Conservation (phyloP, 2,113 vertebrate species). For the Apeltes quadracus region DNA sequence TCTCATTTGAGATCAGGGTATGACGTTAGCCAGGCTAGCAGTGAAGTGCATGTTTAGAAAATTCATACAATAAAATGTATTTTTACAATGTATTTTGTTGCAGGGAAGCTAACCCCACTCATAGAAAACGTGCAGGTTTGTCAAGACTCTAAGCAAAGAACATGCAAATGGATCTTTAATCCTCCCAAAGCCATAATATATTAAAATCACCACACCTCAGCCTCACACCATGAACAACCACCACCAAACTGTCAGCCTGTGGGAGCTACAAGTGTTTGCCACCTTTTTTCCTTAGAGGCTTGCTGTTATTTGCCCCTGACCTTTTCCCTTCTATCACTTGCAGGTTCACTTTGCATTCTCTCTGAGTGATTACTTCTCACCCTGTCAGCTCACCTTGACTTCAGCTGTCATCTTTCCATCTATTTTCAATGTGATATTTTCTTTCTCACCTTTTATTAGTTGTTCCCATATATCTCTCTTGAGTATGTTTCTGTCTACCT, state of each 20-base stretch:
- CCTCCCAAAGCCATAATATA: neutral
- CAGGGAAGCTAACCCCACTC: neutral
- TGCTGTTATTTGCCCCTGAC: conserved; percentile 62
- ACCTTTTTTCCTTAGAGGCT: conserved; percentile 47
- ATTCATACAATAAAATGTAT: conserved; percentile 6
- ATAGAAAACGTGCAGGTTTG: neutral
- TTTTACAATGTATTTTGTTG: neutral
- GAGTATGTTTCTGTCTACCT: conserved; percentile 34
- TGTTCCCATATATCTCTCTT: conserved; percentile 60
- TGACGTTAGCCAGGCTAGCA: too few relatives aligned
- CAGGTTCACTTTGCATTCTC: conserved; percentile 69
- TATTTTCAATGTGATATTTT: conserved; percentile 71
- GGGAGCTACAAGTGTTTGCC: conserved; percentile 25
- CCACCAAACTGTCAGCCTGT: conserved; percentile 34
- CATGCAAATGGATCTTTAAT: conserved; percentile 31
- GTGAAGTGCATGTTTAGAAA: too few relatives aligned
- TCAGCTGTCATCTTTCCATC: conserved; percentile 77
- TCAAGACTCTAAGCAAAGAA: conserved; percentile 22
- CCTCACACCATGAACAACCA: neutral
- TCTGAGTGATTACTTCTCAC: conserved; percentile 78
- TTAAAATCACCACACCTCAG: neutral
- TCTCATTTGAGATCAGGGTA: too few relatives aligned
- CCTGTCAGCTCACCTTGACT: conserved; percentile 78
- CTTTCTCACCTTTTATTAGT: conserved; percentile 73
- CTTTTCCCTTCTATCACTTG: conserved; percentile 62